These are phyloP conservation scores for Mythimna ferrago DNA, from an alignment of 2,888 invertebrate genomes.

Conservation along the genomic window DNA sequence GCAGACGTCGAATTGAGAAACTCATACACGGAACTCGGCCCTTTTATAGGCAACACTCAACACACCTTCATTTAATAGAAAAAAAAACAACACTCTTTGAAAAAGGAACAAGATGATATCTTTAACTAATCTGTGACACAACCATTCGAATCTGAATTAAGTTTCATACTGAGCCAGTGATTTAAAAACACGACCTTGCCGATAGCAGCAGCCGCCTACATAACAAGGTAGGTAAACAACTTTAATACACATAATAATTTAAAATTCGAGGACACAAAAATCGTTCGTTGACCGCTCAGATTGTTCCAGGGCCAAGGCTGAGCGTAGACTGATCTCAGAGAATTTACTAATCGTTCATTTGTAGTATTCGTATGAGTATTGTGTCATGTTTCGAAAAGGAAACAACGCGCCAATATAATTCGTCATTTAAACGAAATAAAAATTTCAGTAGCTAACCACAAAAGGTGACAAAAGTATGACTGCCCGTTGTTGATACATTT, in stretches of 20 bases:
- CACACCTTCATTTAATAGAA: slow-evolving; percentile 22
- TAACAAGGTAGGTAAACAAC: slow-evolving; percentile 77
- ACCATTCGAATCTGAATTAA: slow-evolving; percentile 55
- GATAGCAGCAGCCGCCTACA: slow-evolving; percentile 83
- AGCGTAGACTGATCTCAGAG: slow-evolving; percentile 22
- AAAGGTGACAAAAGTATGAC: background rate
- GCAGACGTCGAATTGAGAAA: slow-evolving; percentile 12
- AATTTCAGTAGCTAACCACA: background rate
- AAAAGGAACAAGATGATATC: slow-evolving; percentile 22
- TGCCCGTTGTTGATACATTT: background rate
- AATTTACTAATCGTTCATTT: background rate
- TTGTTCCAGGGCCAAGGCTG: slow-evolving; percentile 75
- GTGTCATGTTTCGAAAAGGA: background rate
- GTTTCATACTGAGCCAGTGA: slow-evolving; percentile 68
- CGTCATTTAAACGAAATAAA: background rate
- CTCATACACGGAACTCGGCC: background rate
- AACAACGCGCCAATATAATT: background rate
- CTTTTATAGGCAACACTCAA: background rate
- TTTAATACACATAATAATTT: slow-evolving; percentile 44
- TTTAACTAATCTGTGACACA: slow-evolving; percentile 34
- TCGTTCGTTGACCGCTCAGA: slow-evolving; percentile 74
- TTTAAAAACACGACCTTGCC: slow-evolving; percentile 77
- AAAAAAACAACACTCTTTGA: background rate
- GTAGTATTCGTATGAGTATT: background rate
- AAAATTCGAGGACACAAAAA: slow-evolving; percentile 73